Base-by-base conservation (phyloP, 1,140 invertebrate genomes). In the Megalopta genalis region DNA sequence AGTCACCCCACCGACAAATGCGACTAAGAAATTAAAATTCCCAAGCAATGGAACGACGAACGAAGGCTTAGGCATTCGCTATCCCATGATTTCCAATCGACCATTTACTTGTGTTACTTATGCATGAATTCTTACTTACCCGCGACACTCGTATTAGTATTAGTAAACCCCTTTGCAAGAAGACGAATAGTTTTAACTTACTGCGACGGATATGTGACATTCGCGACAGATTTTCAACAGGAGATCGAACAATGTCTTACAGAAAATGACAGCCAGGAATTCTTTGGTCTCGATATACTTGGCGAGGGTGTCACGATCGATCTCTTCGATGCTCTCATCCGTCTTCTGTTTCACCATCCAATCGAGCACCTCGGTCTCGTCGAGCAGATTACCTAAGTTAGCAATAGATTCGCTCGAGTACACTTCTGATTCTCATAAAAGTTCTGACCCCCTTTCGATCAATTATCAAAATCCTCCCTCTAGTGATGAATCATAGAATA, bases 331-430 rank as follows among this genome's bases (percentile, higher is more conserved):
- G 90, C 97, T 98, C 89, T 97, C 96, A 90, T 98, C 98, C 91
- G 97, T 97, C 91, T 98, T 98, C 91, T 98, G 97, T 89, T 96
- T 96, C 65, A 97, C 94, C 94, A 98, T 97, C 97, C 97, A 99
- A 74, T 97, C 95, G 71, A 98, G 94, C 18, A 98, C 97, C 90
- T 97, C 95, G 62, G 94, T 94, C 91, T 98, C 97, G 88, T 97
- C 97, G 80, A 96, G 93, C 80, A 98, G 94, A 93, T 97, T 97
- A 88, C 97, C 98, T 98, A 93, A 88, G 94, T 94, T 78, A 63
- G 84, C 62, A 62, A 77, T 46, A 84, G 76, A 65, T 72, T 66
- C 62, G 3, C 42, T 59, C 57, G 72, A 75, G 62, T 68, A 16
- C 74, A 60, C 21, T 66, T 21, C 16, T 25, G 10, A 49, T 12